phyloP scores from a whole-genome alignment of 2,888 invertebrate genomes.

The Lasioglossum lativentre region DNA sequence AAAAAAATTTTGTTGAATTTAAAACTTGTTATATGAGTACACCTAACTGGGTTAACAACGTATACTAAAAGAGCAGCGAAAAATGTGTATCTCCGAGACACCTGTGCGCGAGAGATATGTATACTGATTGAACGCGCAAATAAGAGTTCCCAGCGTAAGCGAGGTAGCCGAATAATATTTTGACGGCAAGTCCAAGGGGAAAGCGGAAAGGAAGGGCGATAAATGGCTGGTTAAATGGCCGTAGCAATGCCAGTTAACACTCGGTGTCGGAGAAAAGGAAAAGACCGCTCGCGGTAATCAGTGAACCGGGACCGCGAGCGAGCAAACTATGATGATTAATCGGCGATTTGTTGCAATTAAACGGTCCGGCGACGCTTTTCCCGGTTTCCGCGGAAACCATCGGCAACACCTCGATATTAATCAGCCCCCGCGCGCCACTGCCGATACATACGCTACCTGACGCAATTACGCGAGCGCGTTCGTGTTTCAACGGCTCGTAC shows the following conservation, averaged over 20 bases:
- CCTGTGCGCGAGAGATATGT: background rate
- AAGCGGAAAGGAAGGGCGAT: conserved; percentile 8
- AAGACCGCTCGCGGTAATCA: background rate
- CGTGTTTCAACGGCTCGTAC: background rate
- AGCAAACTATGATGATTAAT: conserved; percentile 36
- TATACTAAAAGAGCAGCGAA: no score
- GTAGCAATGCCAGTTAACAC: conserved; percentile 3
- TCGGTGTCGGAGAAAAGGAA: background rate
- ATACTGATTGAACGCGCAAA: background rate
- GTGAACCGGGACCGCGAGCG: background rate
- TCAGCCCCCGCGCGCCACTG: background rate
- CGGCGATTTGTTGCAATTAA: conserved; percentile 34
- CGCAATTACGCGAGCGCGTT: conserved; percentile 20
- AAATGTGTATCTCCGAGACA: background rate
- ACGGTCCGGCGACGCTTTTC: conserved; percentile 38
- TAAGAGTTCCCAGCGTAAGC: background rate
- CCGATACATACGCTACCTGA: conserved; percentile 12
- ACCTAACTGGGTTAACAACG: no score
- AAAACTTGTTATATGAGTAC: no score
- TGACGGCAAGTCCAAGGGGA: background rate
- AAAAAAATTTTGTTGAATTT: no score
- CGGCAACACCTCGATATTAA: conserved; percentile 23
- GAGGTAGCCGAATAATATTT: conserved; percentile 7
- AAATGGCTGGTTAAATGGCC: conserved; percentile 11
- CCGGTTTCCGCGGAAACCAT: conserved; percentile 42